These are phyloP conservation scores for Antigone vipio DNA, from an alignment of 2,113 vertebrate species.

Conservation along the genomic window DNA sequence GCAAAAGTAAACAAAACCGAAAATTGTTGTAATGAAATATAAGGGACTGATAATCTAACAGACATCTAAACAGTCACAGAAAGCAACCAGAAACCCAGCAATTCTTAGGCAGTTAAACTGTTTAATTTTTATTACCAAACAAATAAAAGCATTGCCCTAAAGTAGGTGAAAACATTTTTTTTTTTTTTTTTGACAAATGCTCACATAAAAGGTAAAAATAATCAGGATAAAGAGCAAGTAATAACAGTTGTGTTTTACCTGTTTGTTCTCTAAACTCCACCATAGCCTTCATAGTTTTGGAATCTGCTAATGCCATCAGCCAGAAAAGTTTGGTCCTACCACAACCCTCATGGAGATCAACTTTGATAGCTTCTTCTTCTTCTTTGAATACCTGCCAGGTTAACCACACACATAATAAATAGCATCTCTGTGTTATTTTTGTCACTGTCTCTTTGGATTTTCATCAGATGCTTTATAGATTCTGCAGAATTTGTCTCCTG, in stretches of 20 bases:
- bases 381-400: slow-evolving; percentile 94
- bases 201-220: not conserved
- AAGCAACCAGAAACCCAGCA: not conserved
- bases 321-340: slow-evolving; percentile 98
- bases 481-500: not conserved
- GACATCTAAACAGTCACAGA: not conserved
- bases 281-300: slow-evolving; percentile 99
- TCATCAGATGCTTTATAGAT: not conserved
- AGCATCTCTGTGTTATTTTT: not conserved
- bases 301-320: slow-evolving; percentile 98
- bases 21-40: not conserved
- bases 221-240: not conserved
- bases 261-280: slow-evolving; percentile 99
- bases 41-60: not conserved
- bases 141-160: not conserved
- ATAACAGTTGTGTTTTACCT: slow-evolving; percentile 73
- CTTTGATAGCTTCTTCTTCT: slow-evolving; percentile 98
- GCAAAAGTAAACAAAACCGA: not conserved
- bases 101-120: not conserved
- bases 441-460: not conserved
- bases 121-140: not conserved
- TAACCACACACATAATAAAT: not conserved
- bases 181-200: not conserved
- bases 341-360: slow-evolving; percentile 98
- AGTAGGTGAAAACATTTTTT: not conserved